Conservation (phyloP, 2,888 invertebrate genomes). For the Yponomeuta malinellus region DNA sequence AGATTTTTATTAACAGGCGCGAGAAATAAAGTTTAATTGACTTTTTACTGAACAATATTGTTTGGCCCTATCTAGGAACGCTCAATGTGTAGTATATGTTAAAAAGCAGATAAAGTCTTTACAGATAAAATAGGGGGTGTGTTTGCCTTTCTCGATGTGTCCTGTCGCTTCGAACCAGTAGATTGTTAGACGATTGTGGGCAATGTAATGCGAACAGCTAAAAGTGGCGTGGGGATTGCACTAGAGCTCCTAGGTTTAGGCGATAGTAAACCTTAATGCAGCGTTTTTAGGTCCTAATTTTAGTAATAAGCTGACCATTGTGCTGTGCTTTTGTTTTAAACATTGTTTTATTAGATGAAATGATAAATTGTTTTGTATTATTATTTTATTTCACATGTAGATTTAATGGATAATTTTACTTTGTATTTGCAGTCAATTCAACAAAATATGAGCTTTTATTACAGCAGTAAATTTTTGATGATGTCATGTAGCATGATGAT, state of each 20-base stretch:
- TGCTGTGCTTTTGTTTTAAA: slow-evolving; percentile 76
- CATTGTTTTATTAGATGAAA: slow-evolving; percentile 61
- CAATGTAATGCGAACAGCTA: background rate
- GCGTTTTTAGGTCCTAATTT: slow-evolving; percentile 63
- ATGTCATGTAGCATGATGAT: slow-evolving; percentile 45
- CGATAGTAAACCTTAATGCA: slow-evolving; percentile 54
- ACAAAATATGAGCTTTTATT: slow-evolving; percentile 56
- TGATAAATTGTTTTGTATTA: slow-evolving; percentile 56
- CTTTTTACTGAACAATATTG: slow-evolving; percentile 32
- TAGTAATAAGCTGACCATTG: slow-evolving; percentile 71
- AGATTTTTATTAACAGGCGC: slow-evolving; percentile 46
- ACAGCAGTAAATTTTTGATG: slow-evolving; percentile 44
- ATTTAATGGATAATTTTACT: slow-evolving; percentile 51
- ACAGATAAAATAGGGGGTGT: slow-evolving; percentile 66
- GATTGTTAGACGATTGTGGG: slow-evolving; percentile 24
- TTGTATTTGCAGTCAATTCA: slow-evolving; percentile 63
- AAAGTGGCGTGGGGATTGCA: slow-evolving; percentile 38
- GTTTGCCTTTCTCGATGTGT: slow-evolving; percentile 69
- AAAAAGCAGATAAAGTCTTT: slow-evolving; percentile 50
- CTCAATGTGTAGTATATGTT: slow-evolving; percentile 66
- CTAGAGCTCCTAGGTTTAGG: slow-evolving; percentile 67
- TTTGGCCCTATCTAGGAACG: slow-evolving; percentile 65
- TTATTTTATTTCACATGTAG: slow-evolving; percentile 46
- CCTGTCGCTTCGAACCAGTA: slow-evolving; percentile 61
- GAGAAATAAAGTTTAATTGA: slow-evolving; percentile 21